phyloP scores from a whole-genome alignment of 35 echinoderm and acorn worm genomes.

The Stichopus chloronotus region DNA sequence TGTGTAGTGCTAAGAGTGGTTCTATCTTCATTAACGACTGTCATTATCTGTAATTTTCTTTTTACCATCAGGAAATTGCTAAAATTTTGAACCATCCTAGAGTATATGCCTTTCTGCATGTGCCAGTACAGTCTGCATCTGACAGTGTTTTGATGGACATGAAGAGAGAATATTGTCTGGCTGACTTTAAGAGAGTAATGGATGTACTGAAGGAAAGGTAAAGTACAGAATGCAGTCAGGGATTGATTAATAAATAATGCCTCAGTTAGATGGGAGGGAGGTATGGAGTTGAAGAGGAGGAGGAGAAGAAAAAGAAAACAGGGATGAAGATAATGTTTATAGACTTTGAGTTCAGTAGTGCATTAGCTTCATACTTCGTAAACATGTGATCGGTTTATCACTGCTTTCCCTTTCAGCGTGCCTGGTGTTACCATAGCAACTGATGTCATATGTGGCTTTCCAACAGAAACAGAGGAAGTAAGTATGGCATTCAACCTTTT shows the following conservation, averaged over 20 bases:
- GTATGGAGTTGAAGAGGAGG: too few relatives aligned
- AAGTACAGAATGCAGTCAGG: not conserved
- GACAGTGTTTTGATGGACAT: slow-evolving; percentile 92
- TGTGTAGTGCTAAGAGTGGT: too few relatives aligned
- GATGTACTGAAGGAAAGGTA: slow-evolving; percentile 88
- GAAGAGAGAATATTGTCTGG: slow-evolving; percentile 90
- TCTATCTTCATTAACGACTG: too few relatives aligned
- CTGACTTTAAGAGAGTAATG: slow-evolving; percentile 87
- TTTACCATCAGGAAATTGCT: slow-evolving; percentile 71
- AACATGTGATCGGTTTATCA: not conserved
- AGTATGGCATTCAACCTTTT: not conserved
- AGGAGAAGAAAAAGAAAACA: too few relatives aligned
- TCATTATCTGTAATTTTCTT: not conserved
- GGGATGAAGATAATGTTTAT: too few relatives aligned
- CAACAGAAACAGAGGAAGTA: slow-evolving; percentile 94
- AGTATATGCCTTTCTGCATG: slow-evolving; percentile 93
- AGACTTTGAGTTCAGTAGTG: too few relatives aligned
- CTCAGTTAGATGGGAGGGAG: too few relatives aligned
- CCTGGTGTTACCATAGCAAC: slow-evolving; percentile 96
- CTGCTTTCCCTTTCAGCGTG: slow-evolving; percentile 57
- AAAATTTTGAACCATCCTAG: slow-evolving; percentile 86
- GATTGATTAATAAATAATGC: too few relatives aligned
- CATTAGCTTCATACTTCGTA: too few relatives aligned
- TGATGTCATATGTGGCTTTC: slow-evolving; percentile 98
- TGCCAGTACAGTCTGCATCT: slow-evolving; percentile 87